Base-by-base conservation (phyloP, 35 echinoderm and acorn worm species). In the Lytechinus pictus region DNA sequence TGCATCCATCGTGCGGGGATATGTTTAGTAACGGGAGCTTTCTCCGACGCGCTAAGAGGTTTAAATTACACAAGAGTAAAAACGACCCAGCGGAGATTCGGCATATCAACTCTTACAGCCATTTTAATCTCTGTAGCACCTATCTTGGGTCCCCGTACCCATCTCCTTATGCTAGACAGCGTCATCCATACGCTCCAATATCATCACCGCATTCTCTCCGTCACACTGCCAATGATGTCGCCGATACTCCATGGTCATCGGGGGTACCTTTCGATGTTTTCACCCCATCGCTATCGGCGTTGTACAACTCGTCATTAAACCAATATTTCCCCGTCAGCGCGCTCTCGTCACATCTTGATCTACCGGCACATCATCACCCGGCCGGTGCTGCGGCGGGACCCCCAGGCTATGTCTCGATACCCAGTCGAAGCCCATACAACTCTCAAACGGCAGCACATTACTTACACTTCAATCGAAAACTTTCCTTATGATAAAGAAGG, bases 1-100 rank as follows among this genome's bases (percentile, higher is more conserved):
- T 98, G 52, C 96, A 98, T 96, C 98, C 98, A 51, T 94, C 95
- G 4, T 97, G 96, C 57, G 98, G 96, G 1, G 96, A 98, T 61
- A 98, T 98, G 98, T 98, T 98, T 92, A 96, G 95, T 61, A 98
- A 98, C 52, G 98, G 98, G 2, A 98, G 96, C 61, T 98, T 98
- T 58, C 86, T 97, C 10, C 60, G 98, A 27, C 94, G 96, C 71
- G 96, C 96, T 55, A 98, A 98, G 86, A 88, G 98, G 8, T 98
- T 98, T 87, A 98, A 98, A 94, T 52, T 98, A 16, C 61, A 91
- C 10, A 98, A 96, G 53, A 91, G 96, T 54, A 96, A 91, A 56
- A 96, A 97, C 86, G 96, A 98, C 71, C 96, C 97, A 12, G 97
- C 97, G 10, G 96, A 97, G 61, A 95, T 98, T 29, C 97, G 97